These are phyloP conservation scores for Myotis daubentonii DNA, from an alignment of 2,797 vertebrate genomes.

Conservation along the genomic window DNA sequence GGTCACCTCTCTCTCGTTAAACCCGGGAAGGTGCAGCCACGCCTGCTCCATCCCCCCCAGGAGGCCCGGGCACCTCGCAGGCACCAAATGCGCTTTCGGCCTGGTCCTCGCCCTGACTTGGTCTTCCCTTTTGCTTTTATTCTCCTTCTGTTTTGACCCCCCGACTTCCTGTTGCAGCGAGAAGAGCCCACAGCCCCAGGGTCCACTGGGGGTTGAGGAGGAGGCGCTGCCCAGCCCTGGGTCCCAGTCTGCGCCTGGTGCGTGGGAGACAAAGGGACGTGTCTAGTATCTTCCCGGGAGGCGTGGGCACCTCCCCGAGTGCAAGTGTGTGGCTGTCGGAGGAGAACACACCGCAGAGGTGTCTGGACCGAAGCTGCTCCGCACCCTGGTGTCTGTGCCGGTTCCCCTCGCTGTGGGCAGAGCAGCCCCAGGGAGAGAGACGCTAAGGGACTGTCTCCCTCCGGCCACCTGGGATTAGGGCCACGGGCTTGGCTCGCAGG, in stretches of 20 bases:
- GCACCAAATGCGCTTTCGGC: neutral
- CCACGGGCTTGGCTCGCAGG: neutral
- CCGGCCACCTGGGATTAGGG: neutral
- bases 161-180: neutral
- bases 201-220: neutral
- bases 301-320: no score
- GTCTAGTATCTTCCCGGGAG: neutral
- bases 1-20: neutral
- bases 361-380: neutral
- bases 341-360: neutral
- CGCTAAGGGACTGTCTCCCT: neutral
- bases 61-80: neutral
- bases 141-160: neutral
- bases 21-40: neutral
- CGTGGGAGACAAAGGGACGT: neutral
- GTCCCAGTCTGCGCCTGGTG: rapidly evolving
- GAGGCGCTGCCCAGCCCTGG: neutral
- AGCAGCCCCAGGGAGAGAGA: no score
- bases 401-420: no score
- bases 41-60: neutral
- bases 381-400: no score
- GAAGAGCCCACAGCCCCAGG: neutral
- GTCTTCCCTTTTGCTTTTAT: neutral
- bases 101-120: neutral
- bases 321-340: neutral